phyloP scores from a whole-genome alignment of 2,888 invertebrate genomes.

The Acanthosepion lycidas region DNA sequence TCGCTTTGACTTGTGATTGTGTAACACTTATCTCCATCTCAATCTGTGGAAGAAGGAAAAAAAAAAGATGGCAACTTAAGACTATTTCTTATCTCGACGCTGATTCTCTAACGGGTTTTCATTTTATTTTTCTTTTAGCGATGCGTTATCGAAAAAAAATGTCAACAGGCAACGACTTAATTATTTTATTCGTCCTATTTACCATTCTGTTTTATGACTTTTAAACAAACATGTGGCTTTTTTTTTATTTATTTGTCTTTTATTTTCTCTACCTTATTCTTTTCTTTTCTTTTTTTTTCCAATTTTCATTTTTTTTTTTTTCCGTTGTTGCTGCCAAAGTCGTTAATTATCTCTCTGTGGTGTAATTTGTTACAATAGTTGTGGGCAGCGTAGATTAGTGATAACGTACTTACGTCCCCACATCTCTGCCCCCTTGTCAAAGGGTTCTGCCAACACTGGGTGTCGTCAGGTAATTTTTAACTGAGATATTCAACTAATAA shows the following conservation, averaged over 20 bases:
- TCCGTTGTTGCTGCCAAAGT: neutral
- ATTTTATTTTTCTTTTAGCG: neutral
- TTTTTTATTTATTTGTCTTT: too few species aligned
- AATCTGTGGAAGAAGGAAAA: neutral
- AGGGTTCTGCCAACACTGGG: too few species aligned
- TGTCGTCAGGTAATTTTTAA: neutral
- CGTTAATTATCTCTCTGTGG: neutral
- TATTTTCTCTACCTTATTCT: neutral
- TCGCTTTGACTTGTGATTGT: neutral
- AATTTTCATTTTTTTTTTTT: too few species aligned
- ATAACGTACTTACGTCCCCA: neutral
- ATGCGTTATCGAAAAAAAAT: neutral
- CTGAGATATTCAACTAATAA: neutral
- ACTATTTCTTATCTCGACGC: slow-evolving; percentile 9
- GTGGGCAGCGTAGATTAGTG: neutral
- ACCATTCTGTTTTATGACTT: neutral
- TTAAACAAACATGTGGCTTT: neutral
- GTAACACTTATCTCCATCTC: neutral
- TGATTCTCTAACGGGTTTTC: neutral
- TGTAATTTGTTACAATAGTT: slow-evolving; percentile 21
- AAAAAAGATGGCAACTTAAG: neutral
- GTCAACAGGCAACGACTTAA: slow-evolving; percentile 12
- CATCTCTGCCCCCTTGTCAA: neutral
- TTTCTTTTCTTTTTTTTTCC: neutral
- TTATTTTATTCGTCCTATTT: neutral